Evolutionary conservation across 2,797 vertebrate genomes (phyloP).

Genomic region (Bradypodion ventrale): DNA sequence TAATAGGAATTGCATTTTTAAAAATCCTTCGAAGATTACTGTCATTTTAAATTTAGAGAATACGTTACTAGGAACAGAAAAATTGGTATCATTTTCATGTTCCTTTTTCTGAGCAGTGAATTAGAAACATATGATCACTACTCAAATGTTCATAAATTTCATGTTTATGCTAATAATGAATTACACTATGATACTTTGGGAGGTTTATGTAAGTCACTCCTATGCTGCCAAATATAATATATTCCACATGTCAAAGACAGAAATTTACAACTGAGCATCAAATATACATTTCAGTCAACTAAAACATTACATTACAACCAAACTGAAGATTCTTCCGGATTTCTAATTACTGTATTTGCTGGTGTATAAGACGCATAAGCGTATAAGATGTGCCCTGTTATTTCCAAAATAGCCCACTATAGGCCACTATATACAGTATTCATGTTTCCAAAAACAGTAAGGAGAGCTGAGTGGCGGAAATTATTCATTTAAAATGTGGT

Average conservation of each 20-base stretch:
- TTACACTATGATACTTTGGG: background rate
- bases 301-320: too few species aligned
- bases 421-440: too few species aligned
- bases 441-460: too few species aligned
- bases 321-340: too few species aligned
- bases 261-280: too few species aligned
- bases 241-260: background rate
- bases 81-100: background rate
- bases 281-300: too few species aligned
- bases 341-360: too few species aligned
- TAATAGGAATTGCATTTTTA: background rate
- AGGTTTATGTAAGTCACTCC: background rate
- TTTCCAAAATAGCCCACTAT: too few species aligned
- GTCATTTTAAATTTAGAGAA: slow-evolving; percentile 5
- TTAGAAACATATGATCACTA: background rate
- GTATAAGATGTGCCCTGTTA: too few species aligned
- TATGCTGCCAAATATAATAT: background rate
- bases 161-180: background rate
- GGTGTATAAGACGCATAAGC: too few species aligned
- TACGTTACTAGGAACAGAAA: background rate
- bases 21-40: background rate
- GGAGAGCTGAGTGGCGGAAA: too few species aligned
- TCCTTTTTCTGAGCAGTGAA: background rate
- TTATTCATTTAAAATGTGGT: too few species aligned
- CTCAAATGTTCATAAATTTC: background rate